Percentiles rank a stretch among this genome's conserved stretches.
These are phyloP conservation scores for Mimumesa dahlbomi DNA, from an alignment of 2,888 invertebrate genomes.

Conservation along the genomic window DNA sequence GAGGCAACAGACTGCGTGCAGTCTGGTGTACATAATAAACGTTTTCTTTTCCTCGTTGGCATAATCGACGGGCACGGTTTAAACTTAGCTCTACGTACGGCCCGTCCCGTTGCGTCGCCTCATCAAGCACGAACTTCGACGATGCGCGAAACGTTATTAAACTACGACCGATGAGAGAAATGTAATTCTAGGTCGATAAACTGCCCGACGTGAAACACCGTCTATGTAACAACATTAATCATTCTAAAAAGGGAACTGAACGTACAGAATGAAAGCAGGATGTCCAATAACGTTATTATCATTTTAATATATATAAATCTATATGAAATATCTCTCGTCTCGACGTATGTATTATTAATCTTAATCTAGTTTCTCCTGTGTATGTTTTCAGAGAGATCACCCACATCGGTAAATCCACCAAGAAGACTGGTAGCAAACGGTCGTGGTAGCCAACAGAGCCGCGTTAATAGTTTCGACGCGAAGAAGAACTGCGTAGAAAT, in stretches of 20 bases:
- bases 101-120: constrained; percentile 16
- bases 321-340: no score
- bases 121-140: constrained; percentile 34
- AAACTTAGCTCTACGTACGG: constrained; percentile 36
- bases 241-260: no score
- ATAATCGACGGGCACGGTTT: constrained; percentile 50
- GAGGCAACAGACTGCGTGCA: constrained; percentile 23
- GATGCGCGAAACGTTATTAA: constrained; percentile 48
- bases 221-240: background rate
- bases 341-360: no score
- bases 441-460: constrained; percentile 68
- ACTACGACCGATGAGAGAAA: constrained; percentile 19
- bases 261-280: no score
- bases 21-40: constrained; percentile 55
- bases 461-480: constrained; percentile 72
- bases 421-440: constrained; percentile 72
- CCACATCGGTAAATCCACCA: constrained; percentile 71
- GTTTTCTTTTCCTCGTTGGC: constrained; percentile 56
- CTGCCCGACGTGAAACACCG: constrained; percentile 12
- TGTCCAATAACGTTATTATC: no score
- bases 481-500: constrained; percentile 74
- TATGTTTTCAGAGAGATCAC: constrained; percentile 73
- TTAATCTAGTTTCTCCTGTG: constrained; percentile 27
- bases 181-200: constrained; percentile 48
- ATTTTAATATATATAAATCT: no score